Base-by-base conservation (phyloP, 2,113 vertebrate species). In the Dipodomys ordii region DNA sequence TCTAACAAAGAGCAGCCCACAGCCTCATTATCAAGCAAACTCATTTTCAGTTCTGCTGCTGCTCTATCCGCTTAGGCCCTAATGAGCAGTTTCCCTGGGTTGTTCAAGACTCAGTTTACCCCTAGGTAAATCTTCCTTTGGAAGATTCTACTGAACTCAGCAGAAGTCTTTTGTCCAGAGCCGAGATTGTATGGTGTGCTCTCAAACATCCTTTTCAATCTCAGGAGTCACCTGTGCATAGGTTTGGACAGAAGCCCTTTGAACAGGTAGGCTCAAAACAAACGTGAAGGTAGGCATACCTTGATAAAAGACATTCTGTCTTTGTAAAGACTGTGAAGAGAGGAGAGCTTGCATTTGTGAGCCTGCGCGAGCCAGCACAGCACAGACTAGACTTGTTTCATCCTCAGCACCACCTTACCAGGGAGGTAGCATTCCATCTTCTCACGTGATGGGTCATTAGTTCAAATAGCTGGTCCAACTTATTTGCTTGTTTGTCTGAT, bases 111-210 rank as follows among this genome's bases (percentile, higher is more conserved):
- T 93, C 73, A 23, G 35, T 81, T 86, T 87, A 57, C 46, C n/a
- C 32, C 35, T 46, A 2, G 53, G 53, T 16, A 18, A 57, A 57
- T 4, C 53, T 57, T 4, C 53, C 62, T 22, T 77, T 46, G 71
- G 27, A 79, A 9, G 3, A 53, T 3, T 79, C 10, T 32, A n/a
- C 20, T 25, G 46, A 67, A 30, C 22, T 69, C 67, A 18, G 4
- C 44, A 10, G 5, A 15, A 79, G 39, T 32, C 77, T 57, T 39
- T 30, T 39, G 0, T 27, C 11, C 10, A 65, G 62, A 39, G 22
- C 35, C 0, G 1, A 9, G 0, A 3, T 9, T 1, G 0, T 12
- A 7, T n/a, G 6, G 0, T 16, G 0, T 0, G 16, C 3, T 67
- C 3, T 44, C 23, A 7, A 72, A 83, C 13, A 23, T 35, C 18